Evolutionary conservation across 2,797 vertebrate genomes (phyloP), one percentile per base, ranked within the genome.

Genomic region (Semaprochilodus insignis): DNA sequence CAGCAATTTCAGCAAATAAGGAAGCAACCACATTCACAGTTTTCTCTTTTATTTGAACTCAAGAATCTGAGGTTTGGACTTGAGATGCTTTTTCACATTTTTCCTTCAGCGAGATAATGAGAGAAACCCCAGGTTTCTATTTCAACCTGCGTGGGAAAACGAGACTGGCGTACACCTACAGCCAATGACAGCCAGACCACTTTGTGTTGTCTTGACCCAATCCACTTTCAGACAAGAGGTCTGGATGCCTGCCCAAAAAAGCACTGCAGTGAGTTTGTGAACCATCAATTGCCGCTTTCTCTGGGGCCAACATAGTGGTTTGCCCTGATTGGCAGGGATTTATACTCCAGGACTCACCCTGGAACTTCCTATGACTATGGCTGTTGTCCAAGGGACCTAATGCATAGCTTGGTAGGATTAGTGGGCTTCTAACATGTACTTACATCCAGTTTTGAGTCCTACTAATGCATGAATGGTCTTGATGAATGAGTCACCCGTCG

Each of bases 151-250:
- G 88, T 91, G 91, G 90, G 92, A 92, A 93, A 90, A 82, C 85
- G 78, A 85, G 81, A 59, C 23, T 86, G 88, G 84, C 90, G 83
- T 89, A 82, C 83, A 89, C 82, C 89, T 89, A 83, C 0, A 85
- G 82, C 90, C 76, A 85, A 23, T 71, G 60, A 76, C 34, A 77
- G 81, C 90, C 91, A 93, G 93, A 93, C 91, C 92, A 10, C 90
- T 77, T 88, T 57, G 89, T 89, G 91, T 89, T 93, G 88, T 87
- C 83, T 60, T 90, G 91, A 91, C 89, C 83, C 86, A 86, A 91
- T 93, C 85, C 95, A 94, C 94, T 94, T 93, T 91, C 78, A 90
- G 90, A 92, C 91, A 95, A 91, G 93, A 93, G 93, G 83, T 85
- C 91, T 88, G 89, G 89, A 87, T 52, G 67, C 54, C 72, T 74